Conservation (phyloP, 2,888 invertebrate species). For the Bembecia ichneumoniformis region DNA sequence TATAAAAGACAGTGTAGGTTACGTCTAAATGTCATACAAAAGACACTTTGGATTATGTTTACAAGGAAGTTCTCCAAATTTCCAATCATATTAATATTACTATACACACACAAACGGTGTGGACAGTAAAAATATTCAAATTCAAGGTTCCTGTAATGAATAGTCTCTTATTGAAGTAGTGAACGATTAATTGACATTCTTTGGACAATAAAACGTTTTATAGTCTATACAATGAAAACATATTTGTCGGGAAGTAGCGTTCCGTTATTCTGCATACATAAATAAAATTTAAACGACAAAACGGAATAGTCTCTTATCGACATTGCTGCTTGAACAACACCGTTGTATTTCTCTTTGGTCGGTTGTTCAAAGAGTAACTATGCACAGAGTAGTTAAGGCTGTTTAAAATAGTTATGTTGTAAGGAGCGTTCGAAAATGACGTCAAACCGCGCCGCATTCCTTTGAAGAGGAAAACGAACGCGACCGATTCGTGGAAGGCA, state of each 20-base stretch:
- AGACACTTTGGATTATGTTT: no score
- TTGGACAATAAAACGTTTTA: slow-evolving; percentile 23
- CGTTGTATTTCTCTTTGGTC: not conserved
- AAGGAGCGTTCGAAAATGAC: slow-evolving; percentile 42
- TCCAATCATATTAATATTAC: no score
- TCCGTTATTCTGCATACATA: slow-evolving; percentile 32
- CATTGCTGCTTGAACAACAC: not conserved
- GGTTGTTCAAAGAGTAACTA: not conserved
- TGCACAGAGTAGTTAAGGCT: slow-evolving; percentile 7
- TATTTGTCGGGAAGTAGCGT: slow-evolving; percentile 24
- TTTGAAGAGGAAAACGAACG: slow-evolving; percentile 59
- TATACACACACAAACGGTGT: no score
- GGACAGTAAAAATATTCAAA: no score
- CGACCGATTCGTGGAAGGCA: slow-evolving; percentile 51
- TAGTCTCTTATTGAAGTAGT: no score
- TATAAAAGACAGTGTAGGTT: no score
- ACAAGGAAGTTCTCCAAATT: no score
- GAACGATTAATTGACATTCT: no score
- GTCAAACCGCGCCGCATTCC: slow-evolving; percentile 52
- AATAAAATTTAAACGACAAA: not conserved
- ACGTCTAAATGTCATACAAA: no score
- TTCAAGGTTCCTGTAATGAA: no score
- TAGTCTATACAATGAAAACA: slow-evolving; percentile 32
- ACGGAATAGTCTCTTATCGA: not conserved
- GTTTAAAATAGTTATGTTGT: slow-evolving; percentile 12